Conservation (phyloP, 1,140 invertebrate genomes). For the Anthonomus grandis region DNA sequence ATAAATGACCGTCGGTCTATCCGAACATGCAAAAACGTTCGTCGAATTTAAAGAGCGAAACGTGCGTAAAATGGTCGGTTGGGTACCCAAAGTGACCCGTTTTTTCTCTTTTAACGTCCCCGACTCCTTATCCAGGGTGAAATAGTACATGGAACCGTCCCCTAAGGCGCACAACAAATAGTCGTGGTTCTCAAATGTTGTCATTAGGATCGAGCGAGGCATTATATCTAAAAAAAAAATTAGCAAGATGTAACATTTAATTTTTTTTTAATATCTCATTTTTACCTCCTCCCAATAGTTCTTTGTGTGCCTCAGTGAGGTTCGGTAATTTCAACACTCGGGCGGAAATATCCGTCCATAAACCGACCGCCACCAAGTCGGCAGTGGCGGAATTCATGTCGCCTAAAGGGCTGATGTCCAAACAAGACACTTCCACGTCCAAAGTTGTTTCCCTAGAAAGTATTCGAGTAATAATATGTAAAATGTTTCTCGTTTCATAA, state of each 20-base stretch:
- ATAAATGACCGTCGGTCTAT: conserved; percentile 97
- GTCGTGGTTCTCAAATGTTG: conserved; percentile 87
- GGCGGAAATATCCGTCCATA: conserved; percentile 97
- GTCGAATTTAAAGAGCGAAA: conserved; percentile 89
- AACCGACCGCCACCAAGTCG: conserved; percentile 83
- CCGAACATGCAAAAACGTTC: conserved; percentile 98
- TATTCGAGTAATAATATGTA: too few relatives aligned
- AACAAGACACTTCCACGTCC: conserved; percentile 92
- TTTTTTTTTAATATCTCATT: background rate
- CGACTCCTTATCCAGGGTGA: conserved; percentile 71
- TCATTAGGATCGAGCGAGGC: conserved; percentile 91
- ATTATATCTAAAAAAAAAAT: conserved; percentile 75
- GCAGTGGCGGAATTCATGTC: conserved; percentile 58
- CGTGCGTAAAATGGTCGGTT: conserved; percentile 89
- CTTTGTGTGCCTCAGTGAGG: conserved; percentile 75
- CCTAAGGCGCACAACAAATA: conserved; percentile 92
- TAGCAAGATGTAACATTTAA: background rate
- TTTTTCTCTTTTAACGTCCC: conserved; percentile 79
- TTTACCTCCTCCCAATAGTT: conserved; percentile 80
- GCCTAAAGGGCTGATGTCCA: conserved; percentile 87
- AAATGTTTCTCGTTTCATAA: too few relatives aligned
- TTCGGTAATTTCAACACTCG: conserved; percentile 76
- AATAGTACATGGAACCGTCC: conserved; percentile 98
- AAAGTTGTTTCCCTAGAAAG: conserved; percentile 62
- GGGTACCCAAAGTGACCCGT: conserved; percentile 93